Evolutionary conservation across 2,888 invertebrate genomes (phyloP).

Genomic region (Belgica antarctica): DNA sequence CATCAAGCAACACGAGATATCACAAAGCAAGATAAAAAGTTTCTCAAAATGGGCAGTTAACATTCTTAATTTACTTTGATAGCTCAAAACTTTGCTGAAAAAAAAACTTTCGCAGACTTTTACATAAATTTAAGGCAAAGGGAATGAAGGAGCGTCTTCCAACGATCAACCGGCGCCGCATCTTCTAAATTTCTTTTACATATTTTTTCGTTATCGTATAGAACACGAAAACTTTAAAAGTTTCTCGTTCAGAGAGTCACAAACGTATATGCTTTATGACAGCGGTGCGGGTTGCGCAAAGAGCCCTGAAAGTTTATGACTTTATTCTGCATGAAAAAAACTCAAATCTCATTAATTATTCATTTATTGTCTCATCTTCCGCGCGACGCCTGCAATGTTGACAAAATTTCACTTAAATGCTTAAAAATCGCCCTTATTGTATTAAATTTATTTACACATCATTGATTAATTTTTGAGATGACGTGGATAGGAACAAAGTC

Average conservation of each 20-base stretch:
- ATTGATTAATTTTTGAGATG: constrained; percentile 41
- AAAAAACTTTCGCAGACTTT: neutral
- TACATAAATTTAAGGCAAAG: neutral
- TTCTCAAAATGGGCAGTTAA: constrained; percentile 21
- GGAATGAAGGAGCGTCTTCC: neutral
- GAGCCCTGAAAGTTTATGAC: constrained; percentile 28
- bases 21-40: constrained; percentile 18
- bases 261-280: constrained; percentile 37
- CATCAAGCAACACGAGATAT: constrained; percentile 1
- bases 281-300: constrained; percentile 8
- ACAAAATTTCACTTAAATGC: too few relatives aligned
- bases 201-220: constrained; percentile 18
- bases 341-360: constrained; percentile 42
- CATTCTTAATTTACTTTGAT: constrained; percentile 33
- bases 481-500: constrained; percentile 15
- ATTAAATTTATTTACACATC: constrained; percentile 42
- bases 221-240: constrained; percentile 18
- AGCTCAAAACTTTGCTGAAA: constrained; percentile 20
- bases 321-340: constrained; percentile 36
- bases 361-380: constrained; percentile 34
- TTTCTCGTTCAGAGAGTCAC: neutral
- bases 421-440: constrained; percentile 25
- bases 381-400: neutral
- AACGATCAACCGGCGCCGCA: constrained; percentile 33
- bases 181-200: constrained; percentile 15